Base-by-base conservation (phyloP, 2,113 vertebrate genomes). In the Pituophis catenifer region DNA sequence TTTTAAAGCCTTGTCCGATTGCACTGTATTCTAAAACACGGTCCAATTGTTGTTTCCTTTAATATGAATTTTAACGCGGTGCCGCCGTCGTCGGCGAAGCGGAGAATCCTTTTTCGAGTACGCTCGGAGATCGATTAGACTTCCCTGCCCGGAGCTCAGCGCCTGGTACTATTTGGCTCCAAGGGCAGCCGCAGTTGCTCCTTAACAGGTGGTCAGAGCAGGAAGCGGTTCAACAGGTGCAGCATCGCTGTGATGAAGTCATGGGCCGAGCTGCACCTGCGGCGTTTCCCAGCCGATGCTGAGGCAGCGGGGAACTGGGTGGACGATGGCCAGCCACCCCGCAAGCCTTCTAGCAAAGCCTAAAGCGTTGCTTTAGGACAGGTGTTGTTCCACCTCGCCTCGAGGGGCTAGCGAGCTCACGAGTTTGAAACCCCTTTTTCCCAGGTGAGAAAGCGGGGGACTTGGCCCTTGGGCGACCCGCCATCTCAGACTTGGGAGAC, bases 191-290 rank as follows among this genome's bases (percentile, higher is more conserved):
- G 70, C 38, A 59, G 54, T 75, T 38, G 88, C 19, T 7, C 19
- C 81, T 33, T 2, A 58, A 58, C 54, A 93, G 54, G 17, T 33
- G 86, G 86, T 6, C 33, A 0, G 19, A 62, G 50, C 53, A 55
- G 87, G 19, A 55, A 87, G 91, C 50, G 26, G 24, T 85, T 44
- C 70, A 93, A 93, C 92, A 93, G 75, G 92, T 93, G 92, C 54
- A 58, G 54, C 33, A 50, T 89, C 3, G 6, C 62, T 23, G 59
- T 11, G 0, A 23, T 19, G 12, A 62, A 88, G 53, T 13, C 17
- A 23, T 33, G 57, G 26, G 17, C 50, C 38, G 5, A 54, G 3
- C 86, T 55, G 59, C 91, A 59, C 13, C 87, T 92, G 87, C 38
- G 44, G 9, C 75, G 3, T 5, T 19, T 21, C 5, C 87, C 38